Percentiles rank a stretch among this genome's conserved stretches.
phyloP scores from a whole-genome alignment of 2,888 invertebrate species.

The Sinotaia quadrata region DNA sequence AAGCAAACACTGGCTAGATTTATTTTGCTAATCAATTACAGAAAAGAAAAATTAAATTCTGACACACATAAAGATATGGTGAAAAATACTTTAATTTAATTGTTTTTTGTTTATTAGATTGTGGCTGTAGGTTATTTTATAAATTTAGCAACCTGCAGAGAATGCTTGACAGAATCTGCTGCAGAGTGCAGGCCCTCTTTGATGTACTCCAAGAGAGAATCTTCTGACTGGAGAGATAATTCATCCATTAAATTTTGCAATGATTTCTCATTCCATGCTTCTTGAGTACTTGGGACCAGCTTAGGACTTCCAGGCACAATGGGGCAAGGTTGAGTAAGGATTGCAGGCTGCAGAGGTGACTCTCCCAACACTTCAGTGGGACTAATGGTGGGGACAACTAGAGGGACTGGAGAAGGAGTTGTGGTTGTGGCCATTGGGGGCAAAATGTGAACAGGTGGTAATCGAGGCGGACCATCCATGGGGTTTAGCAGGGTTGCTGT shows the following conservation, averaged over 20 bases:
- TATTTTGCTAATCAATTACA: no score
- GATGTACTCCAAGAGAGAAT: conserved; percentile 36
- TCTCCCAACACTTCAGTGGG: conserved; percentile 33
- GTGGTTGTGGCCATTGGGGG: conserved; percentile 52
- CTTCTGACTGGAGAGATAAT: conserved; percentile 41
- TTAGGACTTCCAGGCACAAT: neutral
- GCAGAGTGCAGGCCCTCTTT: conserved; percentile 33
- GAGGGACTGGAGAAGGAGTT: conserved; percentile 56
- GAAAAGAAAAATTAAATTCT: no score
- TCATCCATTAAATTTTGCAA: conserved; percentile 46
- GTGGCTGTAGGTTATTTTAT: no score
- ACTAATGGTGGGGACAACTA: conserved; percentile 51
- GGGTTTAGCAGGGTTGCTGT: conserved; percentile 40
- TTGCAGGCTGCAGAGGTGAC: neutral
- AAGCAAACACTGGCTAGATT: no score
- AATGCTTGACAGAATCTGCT: conserved; percentile 35
- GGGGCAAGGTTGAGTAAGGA: conserved; percentile 6
- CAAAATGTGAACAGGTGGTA: conserved; percentile 48
- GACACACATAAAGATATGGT: no score
- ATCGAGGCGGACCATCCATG: conserved; percentile 39
- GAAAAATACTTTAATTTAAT: no score
- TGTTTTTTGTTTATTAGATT: no score
- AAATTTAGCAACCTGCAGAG: conserved; percentile 44
- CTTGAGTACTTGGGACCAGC: conserved; percentile 22
- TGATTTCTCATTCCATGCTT: conserved; percentile 35